Percentiles rank a stretch among this genome's conserved stretches.
Conservation (phyloP, 2,888 invertebrate species). For the Spisula solida region DNA sequence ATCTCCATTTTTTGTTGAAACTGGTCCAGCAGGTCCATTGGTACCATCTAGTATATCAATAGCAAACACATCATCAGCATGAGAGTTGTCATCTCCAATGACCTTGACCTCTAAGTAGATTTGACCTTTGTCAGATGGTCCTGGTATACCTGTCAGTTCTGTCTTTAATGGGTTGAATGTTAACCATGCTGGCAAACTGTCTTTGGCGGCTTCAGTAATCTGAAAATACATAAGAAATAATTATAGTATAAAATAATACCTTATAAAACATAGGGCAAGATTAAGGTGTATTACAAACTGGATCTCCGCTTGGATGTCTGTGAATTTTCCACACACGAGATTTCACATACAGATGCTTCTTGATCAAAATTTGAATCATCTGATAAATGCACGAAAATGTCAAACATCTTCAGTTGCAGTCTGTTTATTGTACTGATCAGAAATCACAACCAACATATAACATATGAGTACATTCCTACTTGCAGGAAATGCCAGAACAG, state of each 20-base stretch:
- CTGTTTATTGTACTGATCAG: slow-evolving; percentile 2
- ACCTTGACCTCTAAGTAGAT: slow-evolving; percentile 89
- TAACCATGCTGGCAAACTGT: slow-evolving; percentile 86
- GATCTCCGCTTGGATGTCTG: background rate
- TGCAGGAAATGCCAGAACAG: background rate
- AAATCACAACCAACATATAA: background rate
- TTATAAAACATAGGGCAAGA: too few relatives aligned
- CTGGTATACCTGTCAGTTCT: slow-evolving; percentile 93
- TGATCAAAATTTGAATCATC: background rate
- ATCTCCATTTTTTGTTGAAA: slow-evolving; percentile 72
- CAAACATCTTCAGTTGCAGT: background rate
- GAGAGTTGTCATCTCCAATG: slow-evolving; percentile 75
- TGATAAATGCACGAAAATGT: background rate
- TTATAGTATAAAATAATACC: background rate
- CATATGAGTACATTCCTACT: slow-evolving; percentile 1
- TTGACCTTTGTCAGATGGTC: slow-evolving; percentile 89
- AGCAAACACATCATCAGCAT: slow-evolving; percentile 91
- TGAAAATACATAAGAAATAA: slow-evolving; percentile 65
- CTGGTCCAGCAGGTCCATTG: slow-evolving; percentile 63
- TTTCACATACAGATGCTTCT: background rate
- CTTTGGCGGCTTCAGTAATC: slow-evolving; percentile 80
- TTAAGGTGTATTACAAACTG: background rate
- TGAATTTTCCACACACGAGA: background rate
- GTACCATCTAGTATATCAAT: slow-evolving; percentile 89
- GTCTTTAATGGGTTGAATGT: slow-evolving; percentile 91